These are phyloP conservation scores for Enteromius trimaculatus DNA, from an alignment of 2,797 vertebrate species.

Conservation along the genomic window DNA sequence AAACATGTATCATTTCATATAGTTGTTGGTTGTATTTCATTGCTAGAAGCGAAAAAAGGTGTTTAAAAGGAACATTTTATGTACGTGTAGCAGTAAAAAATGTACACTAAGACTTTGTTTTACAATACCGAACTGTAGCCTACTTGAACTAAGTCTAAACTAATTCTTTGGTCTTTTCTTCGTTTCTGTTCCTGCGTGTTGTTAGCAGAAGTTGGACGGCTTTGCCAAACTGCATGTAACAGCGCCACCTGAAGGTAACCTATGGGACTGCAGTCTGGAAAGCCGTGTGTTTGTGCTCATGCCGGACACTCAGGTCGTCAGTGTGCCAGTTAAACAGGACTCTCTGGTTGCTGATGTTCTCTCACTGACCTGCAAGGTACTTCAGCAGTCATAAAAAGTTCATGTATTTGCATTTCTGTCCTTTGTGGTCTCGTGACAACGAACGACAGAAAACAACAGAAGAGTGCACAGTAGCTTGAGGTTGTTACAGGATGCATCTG, in stretches of 20 bases:
- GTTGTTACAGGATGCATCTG: not conserved
- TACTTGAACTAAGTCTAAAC: not conserved
- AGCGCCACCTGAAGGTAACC: conserved; percentile 68
- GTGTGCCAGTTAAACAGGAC: conserved; percentile 77
- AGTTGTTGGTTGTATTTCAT: not conserved
- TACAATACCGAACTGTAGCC: not conserved
- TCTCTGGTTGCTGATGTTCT: conserved; percentile 81
- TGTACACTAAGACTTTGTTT: too few relatives aligned
- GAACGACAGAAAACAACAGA: not conserved
- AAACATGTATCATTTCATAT: not conserved
- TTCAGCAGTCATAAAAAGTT: conserved; percentile 1
- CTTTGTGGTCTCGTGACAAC: not conserved
- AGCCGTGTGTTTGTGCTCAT: conserved; percentile 75
- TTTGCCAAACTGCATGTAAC: conserved; percentile 71
- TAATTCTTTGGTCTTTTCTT: not conserved
- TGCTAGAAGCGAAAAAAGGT: not conserved
- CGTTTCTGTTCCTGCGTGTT: not conserved
- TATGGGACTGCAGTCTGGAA: conserved; percentile 75
- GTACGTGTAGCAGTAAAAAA: too few relatives aligned
- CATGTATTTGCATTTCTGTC: not conserved
- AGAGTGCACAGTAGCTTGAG: not conserved
- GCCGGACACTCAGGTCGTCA: conserved; percentile 74
- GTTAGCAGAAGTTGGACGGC: conserved; percentile 71
- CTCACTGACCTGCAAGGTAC: conserved; percentile 83
- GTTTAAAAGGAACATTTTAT: not conserved